A percentile compares a stretch with the other conserved stretches of the same genome.
These are phyloP conservation scores for Pogonophryne albipinna DNA, from an alignment of 2,797 vertebrate species.

Conservation along the genomic window DNA sequence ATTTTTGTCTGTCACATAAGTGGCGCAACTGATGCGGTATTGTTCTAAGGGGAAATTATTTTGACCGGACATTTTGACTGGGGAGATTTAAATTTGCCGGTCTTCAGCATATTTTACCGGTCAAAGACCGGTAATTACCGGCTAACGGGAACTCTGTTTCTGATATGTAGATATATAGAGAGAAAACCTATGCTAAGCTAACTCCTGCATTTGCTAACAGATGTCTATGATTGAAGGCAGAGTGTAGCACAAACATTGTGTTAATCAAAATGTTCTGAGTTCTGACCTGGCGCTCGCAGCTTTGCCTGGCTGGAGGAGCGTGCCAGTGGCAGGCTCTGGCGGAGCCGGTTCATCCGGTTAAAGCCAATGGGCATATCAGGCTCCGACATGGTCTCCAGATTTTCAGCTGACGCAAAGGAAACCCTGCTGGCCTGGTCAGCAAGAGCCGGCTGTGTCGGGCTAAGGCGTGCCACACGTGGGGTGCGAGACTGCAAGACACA, in stretches of 20 bases:
- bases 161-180: no score
- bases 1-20: no score
- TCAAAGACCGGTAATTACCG: no score
- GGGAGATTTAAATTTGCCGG: no score
- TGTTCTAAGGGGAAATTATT: no score
- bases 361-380: conserved; percentile 93
- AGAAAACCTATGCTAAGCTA: no score
- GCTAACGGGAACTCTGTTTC: no score
- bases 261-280: background rate
- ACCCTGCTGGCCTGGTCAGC: conserved; percentile 92
- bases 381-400: conserved; percentile 96
- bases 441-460: conserved; percentile 90
- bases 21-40: no score
- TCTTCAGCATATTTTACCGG: no score
- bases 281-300: conserved; percentile 93
- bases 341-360: conserved; percentile 96
- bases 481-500: conserved; percentile 77
- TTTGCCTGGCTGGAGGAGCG: conserved; percentile 96
- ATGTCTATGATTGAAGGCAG: background rate
- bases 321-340: conserved; percentile 96
- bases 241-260: background rate
- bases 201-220: background rate
- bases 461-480: conserved; percentile 83
- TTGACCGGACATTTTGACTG: no score
- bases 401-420: conserved; percentile 94